A percentile compares a stretch with the other conserved stretches of the same genome.
phyloP scores from a whole-genome alignment of 2,797 vertebrate species.

The Ptychadena robeensis region DNA sequence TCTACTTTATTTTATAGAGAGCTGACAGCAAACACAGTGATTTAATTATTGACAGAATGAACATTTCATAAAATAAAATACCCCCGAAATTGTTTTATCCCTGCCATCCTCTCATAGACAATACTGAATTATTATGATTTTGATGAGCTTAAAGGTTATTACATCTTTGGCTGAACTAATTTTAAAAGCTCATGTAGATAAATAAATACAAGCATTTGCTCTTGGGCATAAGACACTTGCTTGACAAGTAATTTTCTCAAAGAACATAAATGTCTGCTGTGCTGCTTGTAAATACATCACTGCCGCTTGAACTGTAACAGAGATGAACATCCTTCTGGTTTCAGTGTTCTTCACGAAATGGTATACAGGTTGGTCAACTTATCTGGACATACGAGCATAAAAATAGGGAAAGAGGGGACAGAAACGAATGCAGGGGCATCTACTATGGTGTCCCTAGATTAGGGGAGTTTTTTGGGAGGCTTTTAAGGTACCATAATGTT shows the following conservation, averaged over 20 bases:
- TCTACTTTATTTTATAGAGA: conserved; percentile 1
- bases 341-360: no score
- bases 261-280: no score
- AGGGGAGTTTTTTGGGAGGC: no score
- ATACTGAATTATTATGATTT: background rate
- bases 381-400: no score
- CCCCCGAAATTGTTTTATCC: background rate
- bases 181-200: background rate
- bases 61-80: background rate
- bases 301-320: no score
- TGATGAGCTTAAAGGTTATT: background rate
- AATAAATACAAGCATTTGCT: background rate
- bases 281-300: no score
- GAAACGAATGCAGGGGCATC: no score
- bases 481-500: no score
- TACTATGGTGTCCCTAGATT: no score
- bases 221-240: background rate
- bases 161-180: background rate
- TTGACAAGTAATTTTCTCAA: background rate
- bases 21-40: conserved; percentile 5
- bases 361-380: no score
- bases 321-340: no score
- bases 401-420: no score
- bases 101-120: background rate
- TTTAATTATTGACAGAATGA: conserved; percentile 6